Base-by-base conservation (phyloP, 1,140 invertebrate species). In the Drosophila sulfurigaster region DNA sequence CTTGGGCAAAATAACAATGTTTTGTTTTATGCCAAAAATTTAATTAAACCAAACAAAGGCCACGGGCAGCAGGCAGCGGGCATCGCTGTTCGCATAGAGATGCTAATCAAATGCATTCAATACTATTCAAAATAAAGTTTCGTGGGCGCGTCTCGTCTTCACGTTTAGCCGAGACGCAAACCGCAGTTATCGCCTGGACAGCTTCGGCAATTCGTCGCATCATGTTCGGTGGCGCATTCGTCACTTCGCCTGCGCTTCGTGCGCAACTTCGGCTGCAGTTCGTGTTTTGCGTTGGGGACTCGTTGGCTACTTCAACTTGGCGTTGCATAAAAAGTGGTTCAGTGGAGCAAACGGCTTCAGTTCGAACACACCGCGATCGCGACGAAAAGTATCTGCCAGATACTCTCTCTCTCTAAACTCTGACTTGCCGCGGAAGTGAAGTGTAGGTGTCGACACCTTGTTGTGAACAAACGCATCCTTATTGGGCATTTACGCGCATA, bases 321-420 rank as follows among this genome's bases (percentile, higher is more conserved):
- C 57, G 71, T 69, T 88, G 88, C 82, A 91, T 91, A 91, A 91
- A 91, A 91, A 85, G 78, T 91, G 81, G 81, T 83, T 91, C 88
- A 91, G 88, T 91, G 80, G 82, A 91, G 88, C 88, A 91, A 91
- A 91, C 82, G 80, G 82, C 82, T 91, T 91, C 88, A 91, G 67
- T 75, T 78, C 59, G 88, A 68, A 54, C 77, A 56, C 82, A 58
- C 75, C 88, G 81, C 71, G 68, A 69, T 49, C 68, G 67, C 85
- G 71, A 49, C 16, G 6, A 41, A 67, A 69, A 57, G 51, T 68
- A 57, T 75, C 60, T 43, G 13, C 13, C 13, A 57, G 8, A 32
- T 54, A 75, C 30, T 13, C 5, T 25, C n/a, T 25, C n/a, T 7
- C 3, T n/a, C 15, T 15, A 56, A 25, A 25, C 20, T 25, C 32